Conservation (phyloP, 2,888 invertebrate genomes). For the Drosophila quinaria region DNA sequence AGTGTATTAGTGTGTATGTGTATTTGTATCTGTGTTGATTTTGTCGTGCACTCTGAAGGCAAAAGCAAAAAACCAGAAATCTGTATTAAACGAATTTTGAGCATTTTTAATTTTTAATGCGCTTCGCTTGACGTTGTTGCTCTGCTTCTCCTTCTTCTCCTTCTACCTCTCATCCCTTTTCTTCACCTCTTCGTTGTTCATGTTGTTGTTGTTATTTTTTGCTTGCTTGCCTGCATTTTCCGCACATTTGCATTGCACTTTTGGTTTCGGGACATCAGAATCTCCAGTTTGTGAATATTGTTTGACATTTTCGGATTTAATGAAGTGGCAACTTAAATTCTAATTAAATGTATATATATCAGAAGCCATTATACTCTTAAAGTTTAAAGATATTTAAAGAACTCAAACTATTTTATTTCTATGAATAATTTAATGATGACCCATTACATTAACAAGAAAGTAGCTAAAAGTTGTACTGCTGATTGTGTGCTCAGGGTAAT, state of each 20-base stretch:
- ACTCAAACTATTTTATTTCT: not conserved
- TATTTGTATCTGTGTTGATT: constrained; percentile 47
- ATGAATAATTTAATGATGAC: too few relatives aligned
- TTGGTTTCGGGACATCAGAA: constrained; percentile 27
- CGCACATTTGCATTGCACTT: constrained; percentile 60
- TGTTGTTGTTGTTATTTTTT: constrained; percentile 32
- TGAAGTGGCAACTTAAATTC: constrained; percentile 20
- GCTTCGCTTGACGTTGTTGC: constrained; percentile 18
- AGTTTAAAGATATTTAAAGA: not conserved
- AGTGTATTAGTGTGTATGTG: constrained; percentile 21
- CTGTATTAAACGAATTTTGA: constrained; percentile 67
- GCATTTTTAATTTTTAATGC: constrained; percentile 66
- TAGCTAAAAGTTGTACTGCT: constrained; percentile 24
- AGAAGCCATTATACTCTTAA: not conserved
- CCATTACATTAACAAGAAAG: constrained; percentile 3
- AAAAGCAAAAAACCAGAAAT: constrained; percentile 47
- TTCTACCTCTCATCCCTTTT: not conserved
- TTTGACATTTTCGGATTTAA: constrained; percentile 31
- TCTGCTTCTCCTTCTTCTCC: not conserved
- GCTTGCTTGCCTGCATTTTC: constrained; percentile 51
- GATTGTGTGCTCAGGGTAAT: constrained; percentile 27
- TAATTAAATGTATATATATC: constrained; percentile 28
- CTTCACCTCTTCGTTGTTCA: constrained; percentile 2
- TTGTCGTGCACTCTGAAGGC: constrained; percentile 58
- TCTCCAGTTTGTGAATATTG: not conserved